These are phyloP conservation scores for Calliphora vicina DNA, from an alignment of 1,140 invertebrate species.

Conservation along the genomic window DNA sequence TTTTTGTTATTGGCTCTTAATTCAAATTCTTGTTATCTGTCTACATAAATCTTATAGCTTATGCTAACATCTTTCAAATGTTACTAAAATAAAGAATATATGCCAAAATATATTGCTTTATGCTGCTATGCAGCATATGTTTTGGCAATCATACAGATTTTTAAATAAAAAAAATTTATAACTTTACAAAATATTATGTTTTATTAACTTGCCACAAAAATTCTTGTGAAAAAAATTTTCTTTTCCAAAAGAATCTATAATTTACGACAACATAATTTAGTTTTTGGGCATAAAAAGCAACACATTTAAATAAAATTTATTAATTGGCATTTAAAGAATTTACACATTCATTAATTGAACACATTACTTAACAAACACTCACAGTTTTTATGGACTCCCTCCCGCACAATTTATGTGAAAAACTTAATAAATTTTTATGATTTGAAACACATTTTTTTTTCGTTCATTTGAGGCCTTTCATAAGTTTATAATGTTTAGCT, in stretches of 20 bases:
- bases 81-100: not conserved
- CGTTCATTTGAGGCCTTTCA: no score
- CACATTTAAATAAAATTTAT: not conserved
- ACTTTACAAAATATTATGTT: not conserved
- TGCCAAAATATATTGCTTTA: not conserved
- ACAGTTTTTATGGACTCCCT: no score
- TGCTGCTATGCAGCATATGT: not conserved
- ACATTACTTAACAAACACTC: no score
- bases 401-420: no score
- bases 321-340: slow-evolving; percentile 1
- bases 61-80: not conserved
- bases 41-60: not conserved
- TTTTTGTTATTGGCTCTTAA: not conserved
- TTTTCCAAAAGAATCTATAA: not conserved
- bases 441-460: no score
- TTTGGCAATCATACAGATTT: not conserved
- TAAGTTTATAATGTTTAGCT: no score
- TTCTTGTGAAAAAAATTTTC: not conserved
- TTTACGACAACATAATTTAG: not conserved
- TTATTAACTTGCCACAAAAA: not conserved
- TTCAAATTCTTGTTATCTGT: not conserved
- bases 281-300: not conserved
- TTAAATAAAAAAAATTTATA: not conserved
- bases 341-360: not conserved
- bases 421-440: no score